phyloP scores from a whole-genome alignment of 2,888 invertebrate genomes.

The Serrognathus titanus region DNA sequence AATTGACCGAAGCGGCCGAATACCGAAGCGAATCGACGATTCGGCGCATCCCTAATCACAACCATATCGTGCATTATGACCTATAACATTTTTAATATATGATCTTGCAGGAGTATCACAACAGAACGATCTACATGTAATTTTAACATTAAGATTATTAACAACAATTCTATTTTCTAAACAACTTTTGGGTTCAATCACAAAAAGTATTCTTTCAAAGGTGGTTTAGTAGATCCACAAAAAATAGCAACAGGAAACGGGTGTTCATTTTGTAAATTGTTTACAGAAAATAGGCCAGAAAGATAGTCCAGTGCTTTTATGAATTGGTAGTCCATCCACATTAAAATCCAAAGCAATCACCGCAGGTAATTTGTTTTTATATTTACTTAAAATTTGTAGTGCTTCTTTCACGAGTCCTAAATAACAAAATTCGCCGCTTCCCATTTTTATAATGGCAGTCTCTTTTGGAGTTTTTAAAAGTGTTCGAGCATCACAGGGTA shows the following conservation, averaged over 20 bases:
- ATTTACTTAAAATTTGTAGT: too few relatives aligned
- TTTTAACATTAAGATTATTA: not conserved
- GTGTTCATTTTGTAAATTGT: constrained; percentile 5
- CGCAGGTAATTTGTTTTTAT: too few relatives aligned
- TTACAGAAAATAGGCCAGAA: constrained; percentile 25
- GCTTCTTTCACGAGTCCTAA: too few relatives aligned
- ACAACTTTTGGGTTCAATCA: not conserved
- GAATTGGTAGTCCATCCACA: constrained; percentile 25
- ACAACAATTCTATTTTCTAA: not conserved
- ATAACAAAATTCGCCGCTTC: too few relatives aligned
- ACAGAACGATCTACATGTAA: constrained; percentile 4
- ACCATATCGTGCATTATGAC: constrained; percentile 22
- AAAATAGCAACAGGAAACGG: constrained; percentile 3
- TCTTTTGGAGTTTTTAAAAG: too few relatives aligned
- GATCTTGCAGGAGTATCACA: constrained; percentile 29
- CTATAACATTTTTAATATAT: constrained; percentile 22
- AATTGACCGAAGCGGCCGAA: too few relatives aligned
- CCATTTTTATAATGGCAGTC: too few relatives aligned
- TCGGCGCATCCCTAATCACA: too few relatives aligned
- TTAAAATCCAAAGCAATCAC: constrained; percentile 7
- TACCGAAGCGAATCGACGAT: too few relatives aligned
- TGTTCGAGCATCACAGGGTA: too few relatives aligned
- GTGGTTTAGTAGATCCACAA: constrained; percentile 1
- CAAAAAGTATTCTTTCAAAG: constrained; percentile 2
- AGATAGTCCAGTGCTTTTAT: constrained; percentile 18